Evolutionary conservation across 2,113 vertebrate genomes (phyloP).

Genomic region (Gorilla gorilla): DNA sequence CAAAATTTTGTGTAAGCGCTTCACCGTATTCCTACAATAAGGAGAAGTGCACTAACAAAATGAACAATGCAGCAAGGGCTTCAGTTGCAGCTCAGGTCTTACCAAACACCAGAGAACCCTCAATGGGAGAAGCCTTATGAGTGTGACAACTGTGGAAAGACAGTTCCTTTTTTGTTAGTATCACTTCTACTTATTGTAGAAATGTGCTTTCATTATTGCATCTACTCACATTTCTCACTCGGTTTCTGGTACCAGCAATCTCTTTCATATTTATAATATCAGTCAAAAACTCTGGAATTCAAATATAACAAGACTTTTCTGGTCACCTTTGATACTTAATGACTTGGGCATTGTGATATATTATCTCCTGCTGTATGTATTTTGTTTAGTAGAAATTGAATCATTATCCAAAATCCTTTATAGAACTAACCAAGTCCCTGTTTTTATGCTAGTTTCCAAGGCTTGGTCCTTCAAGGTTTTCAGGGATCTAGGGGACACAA

Average conservation of each 20-base stretch:
- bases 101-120: no score
- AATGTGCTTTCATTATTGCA: not conserved
- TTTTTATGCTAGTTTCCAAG: not conserved
- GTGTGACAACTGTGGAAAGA: no score
- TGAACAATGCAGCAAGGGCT: no score
- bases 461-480: not conserved
- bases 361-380: not conserved
- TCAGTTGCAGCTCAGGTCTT: no score
- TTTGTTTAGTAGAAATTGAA: not conserved
- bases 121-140: no score
- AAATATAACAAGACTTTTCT: not conserved
- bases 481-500: not conserved
- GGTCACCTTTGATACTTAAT: not conserved
- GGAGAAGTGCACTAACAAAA: no score
- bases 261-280: not conserved
- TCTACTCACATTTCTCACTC: not conserved
- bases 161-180: not conserved
- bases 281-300: not conserved
- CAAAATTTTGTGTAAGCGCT: not conserved
- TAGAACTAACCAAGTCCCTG: not conserved
- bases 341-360: not conserved
- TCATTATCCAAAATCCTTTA: not conserved
- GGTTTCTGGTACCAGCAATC: not conserved
- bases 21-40: no score
- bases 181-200: not conserved